A percentile compares a stretch with the other conserved stretches of the same genome.
phyloP scores from a whole-genome alignment of 2,113 vertebrate species.

The Colossoma macropomum region DNA sequence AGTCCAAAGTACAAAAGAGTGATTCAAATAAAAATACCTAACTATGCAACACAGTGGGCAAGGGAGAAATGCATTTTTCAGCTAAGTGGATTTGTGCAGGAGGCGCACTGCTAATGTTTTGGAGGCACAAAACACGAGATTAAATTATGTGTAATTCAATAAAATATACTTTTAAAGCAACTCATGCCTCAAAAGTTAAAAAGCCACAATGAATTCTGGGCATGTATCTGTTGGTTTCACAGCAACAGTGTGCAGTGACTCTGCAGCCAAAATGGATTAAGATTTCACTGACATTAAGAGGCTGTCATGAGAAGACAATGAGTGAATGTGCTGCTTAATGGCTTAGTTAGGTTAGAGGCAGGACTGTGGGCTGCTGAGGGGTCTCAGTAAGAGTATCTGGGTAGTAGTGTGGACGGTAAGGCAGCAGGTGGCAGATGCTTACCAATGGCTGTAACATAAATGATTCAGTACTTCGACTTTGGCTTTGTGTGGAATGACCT shows the following conservation, averaged over 20 bases:
- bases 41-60: conserved; percentile 23
- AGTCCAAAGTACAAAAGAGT: conserved; percentile 40
- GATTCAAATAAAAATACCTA: conserved; percentile 40
- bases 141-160: conserved; percentile 36
- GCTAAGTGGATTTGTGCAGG: conserved; percentile 31
- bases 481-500: conserved; percentile 54
- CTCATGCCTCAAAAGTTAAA: conserved; percentile 12
- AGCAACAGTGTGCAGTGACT: not conserved
- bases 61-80: conserved; percentile 22
- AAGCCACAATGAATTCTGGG: not conserved
- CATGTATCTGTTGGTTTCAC: not conserved
- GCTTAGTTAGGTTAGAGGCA: not conserved
- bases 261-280: not conserved
- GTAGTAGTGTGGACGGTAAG: conserved; percentile 52
- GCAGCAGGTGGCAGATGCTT: conserved; percentile 72
- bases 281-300: conserved; percentile 7
- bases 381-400: conserved; percentile 32
- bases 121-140: conserved; percentile 5
- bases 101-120: conserved; percentile 12
- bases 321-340: not conserved
- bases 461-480: conserved; percentile 68
- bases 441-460: conserved; percentile 66
- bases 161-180: conserved; percentile 22
- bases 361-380: not conserved
- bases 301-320: not conserved